Conservation (phyloP, 1,140 invertebrate genomes). For the Coptotermes formosanus region DNA sequence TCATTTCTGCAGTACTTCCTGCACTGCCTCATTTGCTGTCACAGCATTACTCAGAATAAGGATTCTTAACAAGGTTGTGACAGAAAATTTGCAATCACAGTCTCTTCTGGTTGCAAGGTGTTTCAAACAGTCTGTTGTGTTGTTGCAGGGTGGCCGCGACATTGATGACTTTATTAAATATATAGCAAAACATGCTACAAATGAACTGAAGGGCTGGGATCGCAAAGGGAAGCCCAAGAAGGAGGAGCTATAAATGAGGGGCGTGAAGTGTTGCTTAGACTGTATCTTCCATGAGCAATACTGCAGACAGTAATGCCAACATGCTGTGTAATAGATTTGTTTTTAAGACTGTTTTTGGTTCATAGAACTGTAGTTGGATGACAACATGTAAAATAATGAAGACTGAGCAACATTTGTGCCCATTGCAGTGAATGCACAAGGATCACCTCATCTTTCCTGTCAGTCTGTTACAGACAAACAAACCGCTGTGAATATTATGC, state of each 20-base stretch:
- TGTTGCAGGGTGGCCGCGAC: constrained; percentile 81
- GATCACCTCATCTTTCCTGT: neutral
- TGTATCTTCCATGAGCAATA: neutral
- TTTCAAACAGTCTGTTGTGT: constrained; percentile 35
- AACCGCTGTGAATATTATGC: neutral
- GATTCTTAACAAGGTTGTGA: neutral
- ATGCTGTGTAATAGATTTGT: neutral
- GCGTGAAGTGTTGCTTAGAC: neutral
- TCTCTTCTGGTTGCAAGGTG: constrained; percentile 2
- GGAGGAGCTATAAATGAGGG: constrained; percentile 62
- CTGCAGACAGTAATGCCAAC: neutral
- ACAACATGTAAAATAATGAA: neutral
- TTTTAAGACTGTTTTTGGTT: neutral
- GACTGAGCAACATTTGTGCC: neutral
- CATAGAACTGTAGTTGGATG: neutral
- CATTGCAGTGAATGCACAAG: neutral
- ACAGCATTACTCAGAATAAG: no score
- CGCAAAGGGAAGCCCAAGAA: constrained; percentile 86
- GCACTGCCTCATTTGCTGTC: no score
- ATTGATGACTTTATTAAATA: constrained; percentile 96
- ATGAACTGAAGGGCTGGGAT: constrained; percentile 85
- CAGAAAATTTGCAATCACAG: neutral
- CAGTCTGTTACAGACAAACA: neutral
- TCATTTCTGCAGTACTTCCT: no score
- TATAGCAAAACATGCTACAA: constrained; percentile 88